Conservation (phyloP, 2,797 vertebrate genomes). For the Cirrhinus molitorella region DNA sequence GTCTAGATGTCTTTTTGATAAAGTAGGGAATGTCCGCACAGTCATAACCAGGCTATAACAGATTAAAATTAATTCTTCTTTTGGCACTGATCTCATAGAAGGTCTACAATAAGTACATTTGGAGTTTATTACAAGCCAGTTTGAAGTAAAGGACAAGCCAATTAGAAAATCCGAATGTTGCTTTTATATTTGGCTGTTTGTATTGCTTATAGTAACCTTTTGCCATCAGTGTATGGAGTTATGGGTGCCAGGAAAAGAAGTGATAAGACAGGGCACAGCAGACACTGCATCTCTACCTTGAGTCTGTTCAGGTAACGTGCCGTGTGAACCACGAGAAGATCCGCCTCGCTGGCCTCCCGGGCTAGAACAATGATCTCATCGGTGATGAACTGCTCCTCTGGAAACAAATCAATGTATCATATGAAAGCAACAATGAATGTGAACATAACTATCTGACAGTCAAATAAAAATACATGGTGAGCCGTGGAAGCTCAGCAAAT, state of each 20-base stretch:
- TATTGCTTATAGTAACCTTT: slow-evolving; percentile 47
- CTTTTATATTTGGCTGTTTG: slow-evolving; percentile 8
- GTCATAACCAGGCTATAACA: slow-evolving; percentile 19
- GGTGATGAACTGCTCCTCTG: slow-evolving; percentile 91
- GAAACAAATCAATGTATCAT: slow-evolving; percentile 12
- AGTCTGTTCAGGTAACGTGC: slow-evolving; percentile 90
- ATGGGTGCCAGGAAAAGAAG: slow-evolving; percentile 15
- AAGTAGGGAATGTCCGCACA: slow-evolving; percentile 36
- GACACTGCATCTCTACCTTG: slow-evolving; percentile 80
- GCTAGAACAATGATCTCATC: slow-evolving; percentile 89
- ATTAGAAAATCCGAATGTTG: slow-evolving; percentile 5
- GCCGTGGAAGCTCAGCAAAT: background rate
- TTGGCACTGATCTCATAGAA: slow-evolving; percentile 35
- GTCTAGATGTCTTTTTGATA: slow-evolving; percentile 43
- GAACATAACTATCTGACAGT: slow-evolving; percentile 27
- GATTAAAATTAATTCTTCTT: slow-evolving; percentile 31
- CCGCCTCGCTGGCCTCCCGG: slow-evolving; percentile 90
- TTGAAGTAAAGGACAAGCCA: background rate
- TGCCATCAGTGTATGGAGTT: slow-evolving; percentile 54
- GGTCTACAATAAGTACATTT: slow-evolving; percentile 7
- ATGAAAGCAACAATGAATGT: slow-evolving; percentile 30
- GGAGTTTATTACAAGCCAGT: background rate
- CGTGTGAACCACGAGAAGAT: slow-evolving; percentile 92
- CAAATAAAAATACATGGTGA: slow-evolving; percentile 4
- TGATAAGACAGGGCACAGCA: slow-evolving; percentile 23